phyloP scores from a whole-genome alignment of 1,140 invertebrate genomes.

The Sinella curviseta region DNA sequence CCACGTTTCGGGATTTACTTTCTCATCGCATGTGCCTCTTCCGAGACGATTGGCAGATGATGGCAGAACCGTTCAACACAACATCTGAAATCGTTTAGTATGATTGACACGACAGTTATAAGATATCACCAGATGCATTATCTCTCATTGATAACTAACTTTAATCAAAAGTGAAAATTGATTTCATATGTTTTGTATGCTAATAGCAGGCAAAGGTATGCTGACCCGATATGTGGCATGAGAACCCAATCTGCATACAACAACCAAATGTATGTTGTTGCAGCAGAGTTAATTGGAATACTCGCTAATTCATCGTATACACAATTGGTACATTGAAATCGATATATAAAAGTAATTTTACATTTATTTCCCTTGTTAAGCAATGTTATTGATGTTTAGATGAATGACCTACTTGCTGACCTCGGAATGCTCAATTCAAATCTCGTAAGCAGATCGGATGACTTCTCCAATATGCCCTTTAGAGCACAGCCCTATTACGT shows the following conservation, averaged over 20 bases:
- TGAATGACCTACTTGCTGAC: constrained; percentile 6
- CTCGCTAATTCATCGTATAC: neutral
- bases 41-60: neutral
- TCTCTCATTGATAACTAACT: too few relatives aligned
- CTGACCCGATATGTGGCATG: neutral
- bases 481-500: constrained; percentile 24
- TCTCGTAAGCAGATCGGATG: neutral
- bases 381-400: too few relatives aligned
- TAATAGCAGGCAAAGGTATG: neutral
- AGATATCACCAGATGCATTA: too few relatives aligned
- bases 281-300: neutral
- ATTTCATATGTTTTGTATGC: neutral
- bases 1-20: constrained; percentile 34
- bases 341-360: too few relatives aligned
- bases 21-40: constrained; percentile 25
- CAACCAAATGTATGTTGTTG: neutral
- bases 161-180: too few relatives aligned
- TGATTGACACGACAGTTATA: too few relatives aligned
- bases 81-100: constrained; percentile 26
- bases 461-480: constrained; percentile 26
- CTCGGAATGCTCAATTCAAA: constrained; percentile 32
- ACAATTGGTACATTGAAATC: neutral
- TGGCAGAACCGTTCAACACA: constrained; percentile 1
- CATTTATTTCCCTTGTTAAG: too few relatives aligned
- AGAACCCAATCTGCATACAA: neutral